These are phyloP conservation scores for Mesitornis unicolor DNA, from an alignment of 2,113 vertebrate species.

Conservation along the genomic window DNA sequence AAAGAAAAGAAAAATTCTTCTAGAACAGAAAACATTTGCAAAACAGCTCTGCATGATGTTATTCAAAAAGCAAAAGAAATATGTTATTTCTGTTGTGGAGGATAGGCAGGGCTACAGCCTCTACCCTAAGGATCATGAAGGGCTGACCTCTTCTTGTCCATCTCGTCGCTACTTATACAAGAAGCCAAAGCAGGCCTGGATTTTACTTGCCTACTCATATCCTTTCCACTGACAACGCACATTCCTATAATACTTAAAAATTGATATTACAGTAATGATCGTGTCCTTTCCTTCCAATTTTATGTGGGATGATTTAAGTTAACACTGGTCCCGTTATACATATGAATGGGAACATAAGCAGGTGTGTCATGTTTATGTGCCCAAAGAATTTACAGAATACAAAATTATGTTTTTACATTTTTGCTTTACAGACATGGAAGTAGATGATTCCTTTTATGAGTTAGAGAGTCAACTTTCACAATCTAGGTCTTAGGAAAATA, in stretches of 20 bases:
- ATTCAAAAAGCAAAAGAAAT: not conserved
- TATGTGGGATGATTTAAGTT: not conserved
- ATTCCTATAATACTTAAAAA: not conserved
- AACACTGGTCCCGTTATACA: not conserved
- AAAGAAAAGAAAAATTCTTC: not conserved
- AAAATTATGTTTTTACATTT: not conserved
- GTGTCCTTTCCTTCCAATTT: not conserved
- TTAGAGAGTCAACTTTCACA: not conserved
- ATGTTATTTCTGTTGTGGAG: not conserved
- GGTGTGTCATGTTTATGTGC: not conserved
- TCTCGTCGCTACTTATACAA: too few species aligned
- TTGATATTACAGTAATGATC: not conserved
- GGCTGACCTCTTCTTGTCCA: not conserved
- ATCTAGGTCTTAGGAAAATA: not conserved
- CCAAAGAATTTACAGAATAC: not conserved
- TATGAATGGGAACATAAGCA: not conserved
- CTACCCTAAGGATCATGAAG: not conserved
- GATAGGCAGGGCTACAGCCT: not conserved
- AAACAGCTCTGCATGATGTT: not conserved
- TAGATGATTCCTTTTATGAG: not conserved
- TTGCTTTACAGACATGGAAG: not conserved
- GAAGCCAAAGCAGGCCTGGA: not conserved
- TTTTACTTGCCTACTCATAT: not conserved
- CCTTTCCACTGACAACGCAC: not conserved
- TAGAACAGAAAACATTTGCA: not conserved